phyloP scores from a whole-genome alignment of 2,888 invertebrate genomes.

The Vandiemenella viatica region DNA sequence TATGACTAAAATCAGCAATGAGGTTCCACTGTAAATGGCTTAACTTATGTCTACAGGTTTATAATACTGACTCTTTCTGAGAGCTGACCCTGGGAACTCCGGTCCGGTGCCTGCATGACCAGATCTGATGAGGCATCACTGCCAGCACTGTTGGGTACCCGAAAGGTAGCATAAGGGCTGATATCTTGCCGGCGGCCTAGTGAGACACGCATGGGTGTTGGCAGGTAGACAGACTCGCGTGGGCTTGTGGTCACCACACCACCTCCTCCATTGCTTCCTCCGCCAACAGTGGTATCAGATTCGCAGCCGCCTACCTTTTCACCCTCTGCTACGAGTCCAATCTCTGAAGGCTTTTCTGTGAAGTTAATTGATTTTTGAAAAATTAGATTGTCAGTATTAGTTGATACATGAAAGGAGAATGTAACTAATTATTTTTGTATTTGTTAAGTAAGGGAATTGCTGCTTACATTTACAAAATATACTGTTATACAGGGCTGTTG shows the following conservation, averaged over 20 bases:
- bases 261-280: background rate
- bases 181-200: constrained; percentile 13
- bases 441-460: too few species aligned
- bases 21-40: too few species aligned
- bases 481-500: too few species aligned
- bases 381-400: too few species aligned
- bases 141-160: constrained; percentile 8
- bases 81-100: background rate
- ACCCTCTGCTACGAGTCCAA: constrained; percentile 8
- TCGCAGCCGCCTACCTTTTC: constrained; percentile 8
- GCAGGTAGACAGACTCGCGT: constrained; percentile 8
- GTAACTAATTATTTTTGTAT: too few species aligned
- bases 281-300: background rate
- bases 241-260: background rate
- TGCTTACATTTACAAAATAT: too few species aligned
- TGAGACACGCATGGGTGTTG: constrained; percentile 14
- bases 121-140: background rate
- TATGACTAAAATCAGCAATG: too few species aligned
- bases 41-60: too few species aligned
- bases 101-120: background rate
- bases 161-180: constrained; percentile 14
- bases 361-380: too few species aligned
- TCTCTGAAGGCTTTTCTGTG: constrained; percentile 6
- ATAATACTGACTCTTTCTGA: background rate
- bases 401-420: too few species aligned